Conservation (phyloP, 2,888 invertebrate species). For the Limnephilus rhombicus region DNA sequence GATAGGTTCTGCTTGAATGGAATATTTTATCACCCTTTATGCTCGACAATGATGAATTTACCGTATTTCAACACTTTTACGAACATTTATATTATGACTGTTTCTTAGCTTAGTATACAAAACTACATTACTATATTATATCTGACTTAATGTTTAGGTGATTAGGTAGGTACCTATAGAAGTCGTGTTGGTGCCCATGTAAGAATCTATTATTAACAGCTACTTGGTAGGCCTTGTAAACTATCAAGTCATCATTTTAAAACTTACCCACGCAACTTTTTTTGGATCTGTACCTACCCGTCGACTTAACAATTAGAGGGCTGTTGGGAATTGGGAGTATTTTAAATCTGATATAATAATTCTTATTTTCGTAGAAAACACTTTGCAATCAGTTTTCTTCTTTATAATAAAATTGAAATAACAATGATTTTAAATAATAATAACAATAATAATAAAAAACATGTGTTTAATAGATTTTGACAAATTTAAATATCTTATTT, state of each 20-base stretch:
- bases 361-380: no score
- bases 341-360: no score
- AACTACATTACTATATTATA: background rate
- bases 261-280: no score
- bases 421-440: background rate
- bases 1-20: background rate
- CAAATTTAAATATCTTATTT: no score
- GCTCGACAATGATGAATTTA: background rate
- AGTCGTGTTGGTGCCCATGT: background rate
- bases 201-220: background rate
- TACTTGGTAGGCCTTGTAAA: no score
- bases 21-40: constrained; percentile 4
- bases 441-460: no score
- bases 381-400: no score
- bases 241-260: no score
- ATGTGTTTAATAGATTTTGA: no score
- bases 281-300: no score
- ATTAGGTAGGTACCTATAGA: background rate
- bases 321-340: no score
- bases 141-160: background rate
- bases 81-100: background rate
- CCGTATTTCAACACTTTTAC: background rate
- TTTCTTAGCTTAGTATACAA: background rate
- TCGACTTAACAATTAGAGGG: no score
- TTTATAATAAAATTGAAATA: background rate